phyloP scores from a whole-genome alignment of 1,140 invertebrate genomes.

The roundworm (Caenorhabditis elegans) region WBcel235 BX284605.5:18193501-18194000 shows the following conservation, averaged over 20 bases:
- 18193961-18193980: not conserved
- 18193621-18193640: slow-evolving; percentile 4
- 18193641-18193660: not conserved
- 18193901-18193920: not conserved
- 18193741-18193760: not conserved
- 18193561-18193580: not conserved
- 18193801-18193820: not conserved
- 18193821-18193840: not conserved
- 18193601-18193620: not conserved
- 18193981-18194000: not conserved
- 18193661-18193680: not conserved
- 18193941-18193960: not conserved
- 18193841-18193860: not conserved
- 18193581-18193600: not conserved
- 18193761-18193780: not conserved
- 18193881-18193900: not conserved
- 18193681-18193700: not conserved
- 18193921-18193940: not conserved
- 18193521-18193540: not conserved
- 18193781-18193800: not conserved
- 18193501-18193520: not conserved
- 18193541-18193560: not conserved
- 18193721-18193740: not conserved
- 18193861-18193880: not conserved
- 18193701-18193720: not conserved